Evolutionary conservation across 1,140 invertebrate genomes (phyloP).

Genomic region (Sycophaga agraensis): DNA sequence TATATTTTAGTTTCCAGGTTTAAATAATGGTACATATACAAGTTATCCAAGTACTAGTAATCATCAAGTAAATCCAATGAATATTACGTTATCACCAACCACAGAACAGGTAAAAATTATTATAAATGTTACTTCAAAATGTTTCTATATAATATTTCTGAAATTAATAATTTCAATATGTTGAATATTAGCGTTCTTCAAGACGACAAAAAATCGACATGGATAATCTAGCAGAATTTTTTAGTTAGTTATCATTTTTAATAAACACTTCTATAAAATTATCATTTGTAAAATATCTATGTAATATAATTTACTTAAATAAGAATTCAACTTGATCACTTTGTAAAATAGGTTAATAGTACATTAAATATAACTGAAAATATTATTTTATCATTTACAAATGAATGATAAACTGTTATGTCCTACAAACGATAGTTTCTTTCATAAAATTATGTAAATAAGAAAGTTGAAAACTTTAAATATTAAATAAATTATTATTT

Average conservation of each 20-base stretch:
- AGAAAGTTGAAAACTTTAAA: slow-evolving; percentile 7
- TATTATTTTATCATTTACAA: background rate
- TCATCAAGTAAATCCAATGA: slow-evolving; percentile 4
- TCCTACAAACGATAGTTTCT: background rate
- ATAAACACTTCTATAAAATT: slow-evolving; percentile 8
- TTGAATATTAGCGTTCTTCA: background rate
- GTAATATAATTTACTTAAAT: slow-evolving; percentile 25
- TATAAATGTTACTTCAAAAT: background rate
- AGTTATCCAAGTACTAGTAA: slow-evolving; percentile 25
- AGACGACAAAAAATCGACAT: too few relatives aligned
- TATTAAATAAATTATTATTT: slow-evolving; percentile 6
- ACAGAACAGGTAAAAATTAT: slow-evolving; percentile 10
- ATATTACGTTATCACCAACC: background rate
- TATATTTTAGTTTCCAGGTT: slow-evolving; percentile 1
- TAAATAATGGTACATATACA: slow-evolving; percentile 22
- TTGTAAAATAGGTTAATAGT: background rate
- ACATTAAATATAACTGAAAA: background rate
- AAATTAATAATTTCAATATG: background rate
- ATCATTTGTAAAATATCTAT: slow-evolving; percentile 22
- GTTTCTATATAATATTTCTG: background rate
- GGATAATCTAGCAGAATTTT: too few relatives aligned
- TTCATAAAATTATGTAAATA: background rate
- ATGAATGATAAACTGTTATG: background rate
- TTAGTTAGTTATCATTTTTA: background rate
- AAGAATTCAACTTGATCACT: slow-evolving; percentile 4